phyloP scores from a whole-genome alignment of 2,113 vertebrate species.

The Equus przewalskii region DNA sequence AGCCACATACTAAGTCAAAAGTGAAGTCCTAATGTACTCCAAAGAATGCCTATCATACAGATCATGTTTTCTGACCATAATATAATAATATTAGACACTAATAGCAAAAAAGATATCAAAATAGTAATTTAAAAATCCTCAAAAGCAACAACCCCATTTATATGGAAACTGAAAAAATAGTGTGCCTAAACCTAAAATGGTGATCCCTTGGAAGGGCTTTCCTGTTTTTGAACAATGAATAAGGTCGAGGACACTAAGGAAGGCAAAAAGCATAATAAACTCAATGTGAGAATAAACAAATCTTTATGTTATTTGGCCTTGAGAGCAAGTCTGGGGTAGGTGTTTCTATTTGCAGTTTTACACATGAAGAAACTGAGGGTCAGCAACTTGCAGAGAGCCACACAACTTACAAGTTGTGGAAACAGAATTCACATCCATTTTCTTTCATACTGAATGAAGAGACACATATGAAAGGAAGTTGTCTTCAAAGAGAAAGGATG shows the following conservation, averaged over 20 bases:
- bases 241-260: background rate
- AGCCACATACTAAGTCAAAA: background rate
- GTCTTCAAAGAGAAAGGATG: background rate
- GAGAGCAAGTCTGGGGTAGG: background rate
- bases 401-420: background rate
- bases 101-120: slow-evolving; percentile 19
- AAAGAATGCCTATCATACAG: background rate
- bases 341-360: background rate
- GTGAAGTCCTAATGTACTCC: background rate
- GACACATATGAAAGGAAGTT: background rate
- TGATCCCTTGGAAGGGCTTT: background rate
- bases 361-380: background rate
- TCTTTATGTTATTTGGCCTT: background rate
- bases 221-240: slow-evolving; percentile 15
- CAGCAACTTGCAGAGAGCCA: background rate
- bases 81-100: background rate
- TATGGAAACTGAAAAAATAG: slow-evolving; percentile 8
- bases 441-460: background rate
- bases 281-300: background rate
- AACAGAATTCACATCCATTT: background rate
- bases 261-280: background rate
- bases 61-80: background rate
- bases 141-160: background rate
- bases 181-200: background rate
- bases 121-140: background rate